Evolutionary conservation across 2,797 vertebrate genomes (phyloP).

Genomic region (Siniperca scherzeri): DNA sequence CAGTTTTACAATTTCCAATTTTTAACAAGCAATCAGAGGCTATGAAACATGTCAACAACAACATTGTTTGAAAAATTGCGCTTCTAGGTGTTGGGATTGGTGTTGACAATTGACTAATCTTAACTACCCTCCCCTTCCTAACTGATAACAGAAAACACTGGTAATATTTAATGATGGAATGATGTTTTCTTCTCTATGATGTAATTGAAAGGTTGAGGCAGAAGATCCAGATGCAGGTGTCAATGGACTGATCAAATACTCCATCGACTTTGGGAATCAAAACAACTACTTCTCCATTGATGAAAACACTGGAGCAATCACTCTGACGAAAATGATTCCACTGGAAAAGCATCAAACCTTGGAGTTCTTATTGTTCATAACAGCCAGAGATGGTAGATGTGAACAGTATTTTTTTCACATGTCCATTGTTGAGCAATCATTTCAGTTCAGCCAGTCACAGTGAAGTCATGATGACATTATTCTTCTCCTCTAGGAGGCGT

Average conservation of each 20-base stretch:
- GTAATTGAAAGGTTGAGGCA: conserved; percentile 14
- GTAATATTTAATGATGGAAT: too few relatives aligned
- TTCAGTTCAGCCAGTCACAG: neutral
- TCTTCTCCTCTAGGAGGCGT: neutral
- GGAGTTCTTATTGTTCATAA: conserved; percentile 2
- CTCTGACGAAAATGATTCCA: neutral
- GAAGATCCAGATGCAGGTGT: conserved; percentile 9
- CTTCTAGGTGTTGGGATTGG: too few relatives aligned
- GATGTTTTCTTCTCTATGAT: neutral
- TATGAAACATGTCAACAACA: too few relatives aligned
- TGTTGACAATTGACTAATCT: too few relatives aligned
- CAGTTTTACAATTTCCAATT: too few relatives aligned
- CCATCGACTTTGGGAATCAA: conserved; percentile 14
- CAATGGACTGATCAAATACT: conserved; percentile 21
- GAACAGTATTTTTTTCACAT: neutral
- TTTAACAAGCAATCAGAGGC: too few relatives aligned
- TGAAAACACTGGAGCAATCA: neutral
- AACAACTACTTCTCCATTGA: conserved; percentile 8
- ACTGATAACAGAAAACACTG: too few relatives aligned
- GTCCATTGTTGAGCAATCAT: neutral
- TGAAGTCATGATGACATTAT: neutral
- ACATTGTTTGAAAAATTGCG: neutral
- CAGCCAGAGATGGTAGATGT: conserved; percentile 24
- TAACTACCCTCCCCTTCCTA: too few relatives aligned
- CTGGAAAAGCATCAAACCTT: neutral